These are phyloP conservation scores for Pseudorectes ferrugineus DNA, from an alignment of 2,113 vertebrate genomes.

Conservation along the genomic window DNA sequence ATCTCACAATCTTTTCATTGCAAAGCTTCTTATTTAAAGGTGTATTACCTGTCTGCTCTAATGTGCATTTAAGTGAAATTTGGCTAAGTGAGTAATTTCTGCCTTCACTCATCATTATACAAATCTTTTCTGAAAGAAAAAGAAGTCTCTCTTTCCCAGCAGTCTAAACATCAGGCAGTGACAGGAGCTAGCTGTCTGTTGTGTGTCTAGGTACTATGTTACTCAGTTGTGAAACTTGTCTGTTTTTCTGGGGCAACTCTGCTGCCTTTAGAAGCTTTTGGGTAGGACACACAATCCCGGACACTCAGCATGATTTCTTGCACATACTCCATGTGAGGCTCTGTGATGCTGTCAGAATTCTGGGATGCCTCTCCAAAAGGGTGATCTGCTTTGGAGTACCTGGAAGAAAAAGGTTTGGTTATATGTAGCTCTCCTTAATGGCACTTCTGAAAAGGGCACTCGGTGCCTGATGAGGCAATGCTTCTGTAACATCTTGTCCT, in stretches of 20 bases:
- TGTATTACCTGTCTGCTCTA: neutral
- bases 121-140: neutral
- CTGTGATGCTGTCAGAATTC: neutral
- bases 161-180: neutral
- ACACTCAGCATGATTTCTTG: neutral
- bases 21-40: neutral
- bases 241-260: neutral
- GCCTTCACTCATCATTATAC: neutral
- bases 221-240: neutral
- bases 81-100: neutral
- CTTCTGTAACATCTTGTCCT: neutral
- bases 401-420: neutral
- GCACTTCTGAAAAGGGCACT: neutral
- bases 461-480: neutral
- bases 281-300: neutral
- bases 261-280: neutral
- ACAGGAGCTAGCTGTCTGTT: neutral
- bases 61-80: neutral
- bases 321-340: neutral
- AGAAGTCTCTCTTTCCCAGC: neutral
- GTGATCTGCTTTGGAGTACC: neutral
- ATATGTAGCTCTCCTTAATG: neutral
- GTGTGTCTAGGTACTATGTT: neutral
- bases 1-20: neutral
- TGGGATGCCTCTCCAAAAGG: neutral